Evolutionary conservation across 2,797 vertebrate genomes (phyloP).

Genomic region (Rhabdomys pumilio): DNA sequence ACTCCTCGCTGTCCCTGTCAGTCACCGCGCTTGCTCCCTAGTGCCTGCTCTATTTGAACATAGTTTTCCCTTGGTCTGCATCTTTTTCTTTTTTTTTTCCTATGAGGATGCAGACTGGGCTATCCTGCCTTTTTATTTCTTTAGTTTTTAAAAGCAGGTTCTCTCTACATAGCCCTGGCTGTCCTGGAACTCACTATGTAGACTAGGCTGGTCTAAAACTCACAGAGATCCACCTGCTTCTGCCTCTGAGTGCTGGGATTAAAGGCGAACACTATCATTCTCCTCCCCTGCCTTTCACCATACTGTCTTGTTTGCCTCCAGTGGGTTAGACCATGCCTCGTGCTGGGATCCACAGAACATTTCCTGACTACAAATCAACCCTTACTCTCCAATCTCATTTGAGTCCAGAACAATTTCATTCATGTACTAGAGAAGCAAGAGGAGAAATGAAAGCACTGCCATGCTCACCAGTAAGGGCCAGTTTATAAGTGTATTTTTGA

Average conservation of each 20-base stretch:
- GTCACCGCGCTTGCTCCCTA: not conserved
- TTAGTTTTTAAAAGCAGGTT: not conserved
- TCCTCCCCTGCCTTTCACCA: not conserved
- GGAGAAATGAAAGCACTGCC: not conserved
- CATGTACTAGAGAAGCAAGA: not conserved
- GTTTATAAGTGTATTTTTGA: not conserved
- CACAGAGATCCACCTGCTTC: not conserved
- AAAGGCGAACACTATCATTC: not conserved
- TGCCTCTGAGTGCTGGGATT: not conserved
- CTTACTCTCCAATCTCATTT: not conserved
- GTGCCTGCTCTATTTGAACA: not conserved
- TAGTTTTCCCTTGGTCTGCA: not conserved
- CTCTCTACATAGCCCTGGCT: not conserved
- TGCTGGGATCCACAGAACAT: not conserved
- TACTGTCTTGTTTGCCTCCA: not conserved
- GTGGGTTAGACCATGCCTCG: not conserved
- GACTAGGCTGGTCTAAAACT: not conserved
- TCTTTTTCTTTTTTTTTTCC: not conserved
- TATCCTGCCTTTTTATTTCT: not conserved
- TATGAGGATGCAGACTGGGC: not conserved
- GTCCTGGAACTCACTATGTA: not conserved
- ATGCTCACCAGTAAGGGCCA: not conserved
- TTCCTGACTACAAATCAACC: not conserved
- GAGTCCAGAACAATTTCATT: conserved; percentile 8
- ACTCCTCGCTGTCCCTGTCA: too few species aligned